phyloP scores from a whole-genome alignment of 2,113 vertebrate species.

The Hippocampus barbouri region DNA sequence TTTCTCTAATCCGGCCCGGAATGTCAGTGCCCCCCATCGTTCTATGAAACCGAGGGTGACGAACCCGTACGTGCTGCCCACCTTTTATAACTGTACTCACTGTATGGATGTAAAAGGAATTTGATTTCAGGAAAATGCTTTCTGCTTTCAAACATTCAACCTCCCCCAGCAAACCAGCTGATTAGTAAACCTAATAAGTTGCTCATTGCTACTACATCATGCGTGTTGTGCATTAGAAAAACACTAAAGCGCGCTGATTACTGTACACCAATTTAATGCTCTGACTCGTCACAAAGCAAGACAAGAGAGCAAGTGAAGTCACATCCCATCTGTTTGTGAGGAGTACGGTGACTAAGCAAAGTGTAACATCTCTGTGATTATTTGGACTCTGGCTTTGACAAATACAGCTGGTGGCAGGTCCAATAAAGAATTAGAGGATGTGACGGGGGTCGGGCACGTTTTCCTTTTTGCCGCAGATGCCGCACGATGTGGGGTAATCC shows the following conservation, averaged over 20 bases:
- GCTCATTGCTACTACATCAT: slow-evolving; percentile 28
- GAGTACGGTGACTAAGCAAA: slow-evolving; percentile 17
- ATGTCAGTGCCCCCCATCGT: slow-evolving; percentile 50
- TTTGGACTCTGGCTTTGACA: slow-evolving; percentile 34
- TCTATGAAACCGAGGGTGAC: slow-evolving; percentile 21
- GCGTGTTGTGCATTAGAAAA: not conserved
- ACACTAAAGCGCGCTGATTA: slow-evolving; percentile 14
- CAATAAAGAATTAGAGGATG: slow-evolving; percentile 22
- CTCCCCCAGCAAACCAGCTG: slow-evolving; percentile 22
- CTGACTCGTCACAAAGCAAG: not conserved
- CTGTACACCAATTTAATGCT: not conserved
- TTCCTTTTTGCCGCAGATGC: too few species aligned
- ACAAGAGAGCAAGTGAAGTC: not conserved
- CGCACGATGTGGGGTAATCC: not conserved
- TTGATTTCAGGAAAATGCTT: slow-evolving; percentile 7
- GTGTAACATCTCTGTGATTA: slow-evolving; percentile 24
- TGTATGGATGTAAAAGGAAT: slow-evolving; percentile 2
- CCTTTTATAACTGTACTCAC: slow-evolving; percentile 5
- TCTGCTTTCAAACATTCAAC: slow-evolving; percentile 26
- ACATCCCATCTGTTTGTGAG: slow-evolving; percentile 12
- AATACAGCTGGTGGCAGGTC: slow-evolving; percentile 50
- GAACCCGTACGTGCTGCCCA: slow-evolving; percentile 18
- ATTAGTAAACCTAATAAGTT: slow-evolving; percentile 46
- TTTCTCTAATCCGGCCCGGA: slow-evolving; percentile 68
- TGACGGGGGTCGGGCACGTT: not conserved